These are phyloP conservation scores for Palythoa heliodiscus DNA, from an alignment of 92 coral and sea anemone genomes.

Conservation along the genomic window DNA sequence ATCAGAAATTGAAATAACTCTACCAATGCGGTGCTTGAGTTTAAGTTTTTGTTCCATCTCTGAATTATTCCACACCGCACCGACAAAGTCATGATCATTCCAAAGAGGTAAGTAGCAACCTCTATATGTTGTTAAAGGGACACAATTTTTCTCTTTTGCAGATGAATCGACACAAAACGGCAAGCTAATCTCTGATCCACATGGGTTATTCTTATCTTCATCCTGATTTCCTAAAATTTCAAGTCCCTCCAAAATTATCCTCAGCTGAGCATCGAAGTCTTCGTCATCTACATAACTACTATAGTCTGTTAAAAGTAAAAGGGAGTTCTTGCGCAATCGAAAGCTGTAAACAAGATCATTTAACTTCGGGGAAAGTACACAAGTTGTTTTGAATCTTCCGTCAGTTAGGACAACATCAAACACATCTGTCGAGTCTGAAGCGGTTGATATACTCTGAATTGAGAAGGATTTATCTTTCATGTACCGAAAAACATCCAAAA, in stretches of 20 bases:
- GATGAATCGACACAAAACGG: constrained; percentile 43
- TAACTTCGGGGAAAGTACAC: constrained; percentile 51
- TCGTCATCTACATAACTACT: constrained; percentile 47
- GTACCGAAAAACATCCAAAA: constrained; percentile 56
- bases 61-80: constrained; percentile 52
- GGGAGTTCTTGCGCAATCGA: constrained; percentile 37
- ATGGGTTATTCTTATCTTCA: background rate
- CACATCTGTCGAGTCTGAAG: constrained; percentile 46
- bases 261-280: constrained; percentile 36
- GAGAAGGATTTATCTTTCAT: constrained; percentile 50
- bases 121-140: constrained; percentile 52
- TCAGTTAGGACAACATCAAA: constrained; percentile 63
- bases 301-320: constrained; percentile 49
- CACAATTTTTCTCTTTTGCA: constrained; percentile 41
- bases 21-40: constrained; percentile 28
- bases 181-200: background rate
- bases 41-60: constrained; percentile 29
- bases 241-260: constrained; percentile 47
- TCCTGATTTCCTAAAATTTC: constrained; percentile 44
- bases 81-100: constrained; percentile 64
- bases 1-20: constrained; percentile 51
- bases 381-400: constrained; percentile 59
- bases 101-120: constrained; percentile 65
- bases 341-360: constrained; percentile 51
- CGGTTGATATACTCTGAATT: background rate